phyloP scores from a whole-genome alignment of 2,113 vertebrate species.

The Thunnus maccoyii region DNA sequence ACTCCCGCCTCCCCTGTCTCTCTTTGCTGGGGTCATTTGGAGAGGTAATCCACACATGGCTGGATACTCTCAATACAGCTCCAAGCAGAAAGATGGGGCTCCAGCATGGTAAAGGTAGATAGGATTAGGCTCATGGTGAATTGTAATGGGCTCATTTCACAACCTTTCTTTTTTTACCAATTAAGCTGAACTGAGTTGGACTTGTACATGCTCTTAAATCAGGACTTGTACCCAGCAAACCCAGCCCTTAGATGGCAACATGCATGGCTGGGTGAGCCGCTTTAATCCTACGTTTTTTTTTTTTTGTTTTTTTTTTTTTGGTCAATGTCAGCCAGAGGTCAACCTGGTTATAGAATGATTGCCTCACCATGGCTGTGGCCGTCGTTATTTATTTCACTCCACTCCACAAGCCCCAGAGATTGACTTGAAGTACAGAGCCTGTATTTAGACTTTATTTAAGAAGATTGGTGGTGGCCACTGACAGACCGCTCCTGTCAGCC shows the following conservation, averaged over 20 bases:
- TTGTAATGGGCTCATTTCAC: constrained; percentile 63
- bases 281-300: constrained; percentile 69
- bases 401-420: constrained; percentile 74
- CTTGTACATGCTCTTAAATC: constrained; percentile 37
- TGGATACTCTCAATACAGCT: constrained; percentile 61
- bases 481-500: constrained; percentile 50
- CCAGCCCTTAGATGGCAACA: constrained; percentile 51
- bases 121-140: constrained; percentile 63
- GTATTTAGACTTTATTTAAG: constrained; percentile 83
- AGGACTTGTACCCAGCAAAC: constrained; percentile 33
- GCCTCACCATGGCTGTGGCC: constrained; percentile 65
- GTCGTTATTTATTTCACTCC: constrained; percentile 77
- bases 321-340: constrained; percentile 83
- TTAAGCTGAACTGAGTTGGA: constrained; percentile 47
- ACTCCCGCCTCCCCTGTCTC: constrained; percentile 32
- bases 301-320: constrained; percentile 67
- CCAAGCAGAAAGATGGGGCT: constrained; percentile 41
- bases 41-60: constrained; percentile 80
- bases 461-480: constrained; percentile 76
- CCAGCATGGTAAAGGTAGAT: constrained; percentile 42
- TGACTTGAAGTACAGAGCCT: constrained; percentile 76
- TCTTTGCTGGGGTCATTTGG: constrained; percentile 72
- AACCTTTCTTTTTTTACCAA: constrained; percentile 40
- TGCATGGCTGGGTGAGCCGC: constrained; percentile 52
- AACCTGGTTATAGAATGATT: constrained; percentile 79